phyloP scores from a whole-genome alignment of 2,888 invertebrate species.

The Clitarchus hookeri region DNA sequence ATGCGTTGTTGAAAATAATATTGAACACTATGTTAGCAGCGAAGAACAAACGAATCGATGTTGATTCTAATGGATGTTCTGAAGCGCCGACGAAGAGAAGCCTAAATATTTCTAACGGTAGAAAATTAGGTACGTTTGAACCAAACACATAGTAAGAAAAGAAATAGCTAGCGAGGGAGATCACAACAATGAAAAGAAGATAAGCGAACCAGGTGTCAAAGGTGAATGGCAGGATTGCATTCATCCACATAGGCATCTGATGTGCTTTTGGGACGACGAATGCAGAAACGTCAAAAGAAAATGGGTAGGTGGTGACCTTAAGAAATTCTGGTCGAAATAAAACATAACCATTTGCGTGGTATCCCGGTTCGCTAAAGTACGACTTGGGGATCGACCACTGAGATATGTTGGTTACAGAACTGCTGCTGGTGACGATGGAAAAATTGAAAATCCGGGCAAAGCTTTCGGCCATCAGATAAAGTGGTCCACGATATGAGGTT shows the following conservation, averaged over 20 bases:
- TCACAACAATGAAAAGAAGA: not conserved
- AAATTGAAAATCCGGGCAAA: not conserved
- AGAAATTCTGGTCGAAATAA: slow-evolving; percentile 7
- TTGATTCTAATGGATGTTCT: not conserved
- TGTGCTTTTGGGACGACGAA: not conserved
- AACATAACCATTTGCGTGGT: not conserved
- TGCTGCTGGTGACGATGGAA: not conserved
- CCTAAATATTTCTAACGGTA: not conserved
- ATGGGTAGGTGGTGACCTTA: not conserved
- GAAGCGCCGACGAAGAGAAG: not conserved
- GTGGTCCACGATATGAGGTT: not conserved
- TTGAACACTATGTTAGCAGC: not conserved
- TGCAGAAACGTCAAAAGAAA: not conserved
- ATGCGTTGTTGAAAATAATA: not conserved
- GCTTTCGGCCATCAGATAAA: not conserved
- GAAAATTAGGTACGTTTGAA: not conserved
- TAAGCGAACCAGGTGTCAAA: not conserved
- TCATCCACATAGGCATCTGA: not conserved
- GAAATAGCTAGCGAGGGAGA: not conserved
- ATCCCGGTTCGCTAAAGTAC: not conserved
- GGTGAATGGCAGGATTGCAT: not conserved
- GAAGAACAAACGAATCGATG: not conserved
- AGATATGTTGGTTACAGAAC: not conserved
- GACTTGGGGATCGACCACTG: slow-evolving; percentile 7
- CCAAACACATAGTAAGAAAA: not conserved